Evolutionary conservation across 2,888 invertebrate species (phyloP), one percentile per base, ranked within the genome.

Genomic region (Eilema depressum): DNA sequence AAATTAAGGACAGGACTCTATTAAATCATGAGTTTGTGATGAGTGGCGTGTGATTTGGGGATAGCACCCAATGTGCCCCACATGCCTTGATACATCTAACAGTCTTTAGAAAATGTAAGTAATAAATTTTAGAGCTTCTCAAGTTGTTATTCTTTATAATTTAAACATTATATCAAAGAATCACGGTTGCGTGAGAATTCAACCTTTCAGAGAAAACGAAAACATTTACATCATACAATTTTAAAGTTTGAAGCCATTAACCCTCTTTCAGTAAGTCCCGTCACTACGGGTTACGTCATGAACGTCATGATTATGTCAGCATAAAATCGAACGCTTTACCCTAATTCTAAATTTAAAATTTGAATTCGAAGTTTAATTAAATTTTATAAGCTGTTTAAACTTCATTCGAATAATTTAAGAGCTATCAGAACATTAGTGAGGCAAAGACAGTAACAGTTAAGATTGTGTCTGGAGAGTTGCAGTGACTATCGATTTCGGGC

Each of bases 401-500:
- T 66, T 25, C 25, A 59, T 11, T 30, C 33, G 41, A 73, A 68
- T 66, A 64, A 73, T 66, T 62, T 60, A 70, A 69, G 65, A 68
- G 73, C 62, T 75, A 78, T 69, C 30, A 66, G 70, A 77, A 78
- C 77, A 78, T 82, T 81, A 77, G 76, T 77, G 73, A 82, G 75
- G 77, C 70, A 71, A 79, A 81, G 77, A 80, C 74, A 69, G 78
- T 72, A 68, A 73, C 67, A 73, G 74, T 79, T 71, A 82, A 83
- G 83, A 82, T 83, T 77, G 76, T 76, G 86, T 85, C 85, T 87
- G 81, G 82, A 83, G 85, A 86, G 80, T 76, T 89, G 89, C 88
- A 88, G 87, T 70, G 81, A 80, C 71, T 91, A 94, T 94, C 91
- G 94, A 94, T 93, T 91, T 86, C 82, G 76, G 77, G 85, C 85